Base-by-base conservation (phyloP, 2,797 vertebrate genomes). In the Phylloscopus collybita region DNA sequence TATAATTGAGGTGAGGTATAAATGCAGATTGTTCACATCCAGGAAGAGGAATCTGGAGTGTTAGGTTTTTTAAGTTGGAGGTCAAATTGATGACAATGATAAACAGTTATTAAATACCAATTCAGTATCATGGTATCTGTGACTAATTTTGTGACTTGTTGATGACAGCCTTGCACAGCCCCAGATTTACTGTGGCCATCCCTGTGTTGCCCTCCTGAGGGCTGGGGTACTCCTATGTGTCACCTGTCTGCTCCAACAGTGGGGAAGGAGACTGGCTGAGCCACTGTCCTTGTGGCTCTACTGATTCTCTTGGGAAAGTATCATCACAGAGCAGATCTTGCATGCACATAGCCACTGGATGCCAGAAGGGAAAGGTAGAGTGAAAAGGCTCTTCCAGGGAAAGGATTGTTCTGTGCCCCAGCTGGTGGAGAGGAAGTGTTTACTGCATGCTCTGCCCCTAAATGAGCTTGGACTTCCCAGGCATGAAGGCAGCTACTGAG, bases 281-380 rank as follows among this genome's bases (percentile, higher is more conserved):
- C 56, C 1, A 0, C 23, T 80, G 32, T 82, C 10, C 26, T 62
- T 73, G 38, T 21, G 10, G 8, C 10, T 84, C 27, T 84, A 20
- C n/a, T 0, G 0, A 10, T 62, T 76, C 32, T 80, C n/a, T n/a
- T 40, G 23, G 60, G 23, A 57, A 71, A 78, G 16, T 5, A 4
- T 13, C 17, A 4, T 26, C 72, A 16, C 40, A 49, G 27, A 29
- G 26, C 40, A 64, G 13, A 80, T 26, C 10, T 76, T 76, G 62
- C 0, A 0, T 62, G 30, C 50, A 21, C 0, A 0, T 32, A 29
- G 44, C 23, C 45, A 30, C 18, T 0, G 13, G 44, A 36, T 62
- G 53, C 32, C n/a, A 49, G 66, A 50, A 81, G 30, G 27, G 29
- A 65, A 86, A 61, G 34, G 36, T 2, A 45, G 60, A 79, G 20